Conservation (phyloP, 2,113 vertebrate species). For the Prionailurus viverrinus region DNA sequence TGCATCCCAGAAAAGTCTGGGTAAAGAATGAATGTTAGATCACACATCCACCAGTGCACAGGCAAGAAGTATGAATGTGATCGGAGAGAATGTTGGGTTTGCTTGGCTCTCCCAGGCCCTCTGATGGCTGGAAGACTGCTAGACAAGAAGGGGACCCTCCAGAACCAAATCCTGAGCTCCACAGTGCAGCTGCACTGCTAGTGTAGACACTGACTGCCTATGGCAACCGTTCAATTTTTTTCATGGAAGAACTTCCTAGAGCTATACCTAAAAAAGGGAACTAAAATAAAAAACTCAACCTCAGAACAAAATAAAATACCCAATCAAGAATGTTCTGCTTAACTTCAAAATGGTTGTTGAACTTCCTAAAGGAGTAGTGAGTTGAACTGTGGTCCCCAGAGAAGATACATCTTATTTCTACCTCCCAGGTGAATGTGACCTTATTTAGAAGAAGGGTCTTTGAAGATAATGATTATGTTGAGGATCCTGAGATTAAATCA, state of each 20-base stretch:
- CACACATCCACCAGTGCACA: not conserved
- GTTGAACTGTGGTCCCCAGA: not conserved
- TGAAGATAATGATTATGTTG: not conserved
- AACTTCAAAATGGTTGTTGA: not conserved
- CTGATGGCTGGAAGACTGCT: not conserved
- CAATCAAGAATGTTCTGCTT: not conserved
- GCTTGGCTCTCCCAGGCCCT: not conserved
- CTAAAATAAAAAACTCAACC: slow-evolving; percentile 61
- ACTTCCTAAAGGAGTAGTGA: not conserved
- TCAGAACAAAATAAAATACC: not conserved
- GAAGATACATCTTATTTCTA: not conserved
- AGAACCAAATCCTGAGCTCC: not conserved
- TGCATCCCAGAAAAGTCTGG: not conserved
- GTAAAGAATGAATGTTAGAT: not conserved
- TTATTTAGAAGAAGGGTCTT: not conserved
- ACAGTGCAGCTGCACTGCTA: slow-evolving; percentile 51
- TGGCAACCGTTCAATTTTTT: slow-evolving; percentile 61
- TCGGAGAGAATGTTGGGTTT: not conserved
- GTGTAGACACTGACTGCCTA: slow-evolving; percentile 1
- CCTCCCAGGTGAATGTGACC: not conserved
- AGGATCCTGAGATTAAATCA: not conserved
- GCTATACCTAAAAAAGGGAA: slow-evolving; percentile 77
- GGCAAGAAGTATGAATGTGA: not conserved
- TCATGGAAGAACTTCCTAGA: slow-evolving; percentile 77
- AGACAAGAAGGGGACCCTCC: not conserved